These are phyloP conservation scores for Enteromius fasciolatus DNA, from an alignment of 2,797 vertebrate genomes.

Conservation along the genomic window DNA sequence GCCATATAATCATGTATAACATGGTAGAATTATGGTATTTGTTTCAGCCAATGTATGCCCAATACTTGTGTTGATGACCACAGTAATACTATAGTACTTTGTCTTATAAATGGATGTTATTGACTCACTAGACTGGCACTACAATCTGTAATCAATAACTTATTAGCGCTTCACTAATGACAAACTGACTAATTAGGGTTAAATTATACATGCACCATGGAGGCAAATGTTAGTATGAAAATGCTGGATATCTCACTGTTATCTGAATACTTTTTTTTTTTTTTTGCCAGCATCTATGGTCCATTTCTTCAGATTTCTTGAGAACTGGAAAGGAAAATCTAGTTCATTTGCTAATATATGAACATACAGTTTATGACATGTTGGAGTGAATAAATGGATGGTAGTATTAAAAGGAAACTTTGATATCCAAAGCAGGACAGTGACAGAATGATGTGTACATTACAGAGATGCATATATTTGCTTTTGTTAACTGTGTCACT, in stretches of 20 bases:
- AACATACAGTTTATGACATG: neutral
- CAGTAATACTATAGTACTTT: neutral
- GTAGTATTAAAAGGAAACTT: neutral
- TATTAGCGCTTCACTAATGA: conserved; percentile 26
- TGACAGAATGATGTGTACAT: neutral
- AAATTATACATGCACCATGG: conserved; percentile 30
- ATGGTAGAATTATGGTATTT: neutral
- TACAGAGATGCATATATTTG: neutral
- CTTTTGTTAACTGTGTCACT: neutral
- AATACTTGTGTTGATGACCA: too few species aligned
- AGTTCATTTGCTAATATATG: neutral
- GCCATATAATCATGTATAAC: neutral
- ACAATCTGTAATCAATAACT: conserved; percentile 22
- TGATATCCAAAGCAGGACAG: neutral
- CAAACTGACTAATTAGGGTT: conserved; percentile 37
- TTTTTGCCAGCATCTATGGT: neutral
- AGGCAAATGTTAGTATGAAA: neutral
- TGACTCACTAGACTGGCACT: neutral
- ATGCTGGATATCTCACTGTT: too few species aligned
- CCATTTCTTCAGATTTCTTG: too few species aligned
- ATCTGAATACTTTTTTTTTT: neutral
- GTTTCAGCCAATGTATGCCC: neutral
- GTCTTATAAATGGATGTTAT: neutral
- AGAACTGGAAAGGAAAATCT: neutral
- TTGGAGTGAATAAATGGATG: neutral